Evolutionary conservation across 2,888 invertebrate genomes (phyloP), one percentile per base, ranked within the genome.

Genomic region (Tortrix viridana): DNA sequence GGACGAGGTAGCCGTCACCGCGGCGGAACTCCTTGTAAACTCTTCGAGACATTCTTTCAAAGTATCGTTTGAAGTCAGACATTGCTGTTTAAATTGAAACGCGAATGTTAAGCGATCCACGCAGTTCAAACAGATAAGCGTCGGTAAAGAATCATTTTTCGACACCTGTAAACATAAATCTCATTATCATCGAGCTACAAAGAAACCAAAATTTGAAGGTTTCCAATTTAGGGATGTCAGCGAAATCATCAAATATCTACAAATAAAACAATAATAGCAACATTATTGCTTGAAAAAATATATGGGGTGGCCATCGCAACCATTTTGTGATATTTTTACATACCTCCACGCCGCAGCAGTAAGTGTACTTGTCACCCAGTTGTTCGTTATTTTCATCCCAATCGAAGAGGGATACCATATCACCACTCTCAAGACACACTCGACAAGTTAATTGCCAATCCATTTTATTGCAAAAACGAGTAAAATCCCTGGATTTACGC

Each of bases 311-410:
- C 92, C 92, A 92, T 88, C 86, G 91, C 89, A 89, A 90, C 89
- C 90, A 91, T 92, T 92, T 91, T 89, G 80, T 85, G 79, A 84
- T 82, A 84, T 87, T 88, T 87, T 89, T 87, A 77, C 86, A 71
- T 85, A 92, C 92, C 89, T 92, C 86, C 69, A 92, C 84, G 76
- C 92, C 90, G 74, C 90, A 89, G 74, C 92, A 91, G 76, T 78
- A 90, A 18, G 85, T 81, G 76, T 91, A 92, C 79, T 92, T 92
- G 80, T 92, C 91, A 68, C 87, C 82, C 26, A 92, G 89, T 86
- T 92, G 92, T 80, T 92, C 92, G 72, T 92, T 92, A 77, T 92
- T 92, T 87, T 92, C 92, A 71, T 92, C 92, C 89, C 92, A 92
- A 85, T 92, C 92, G 73, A 92, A 92, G 32, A 92, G 79, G 60